These are phyloP conservation scores for Vanacampus margaritifer DNA, from an alignment of 2,113 vertebrate genomes.

Conservation along the genomic window DNA sequence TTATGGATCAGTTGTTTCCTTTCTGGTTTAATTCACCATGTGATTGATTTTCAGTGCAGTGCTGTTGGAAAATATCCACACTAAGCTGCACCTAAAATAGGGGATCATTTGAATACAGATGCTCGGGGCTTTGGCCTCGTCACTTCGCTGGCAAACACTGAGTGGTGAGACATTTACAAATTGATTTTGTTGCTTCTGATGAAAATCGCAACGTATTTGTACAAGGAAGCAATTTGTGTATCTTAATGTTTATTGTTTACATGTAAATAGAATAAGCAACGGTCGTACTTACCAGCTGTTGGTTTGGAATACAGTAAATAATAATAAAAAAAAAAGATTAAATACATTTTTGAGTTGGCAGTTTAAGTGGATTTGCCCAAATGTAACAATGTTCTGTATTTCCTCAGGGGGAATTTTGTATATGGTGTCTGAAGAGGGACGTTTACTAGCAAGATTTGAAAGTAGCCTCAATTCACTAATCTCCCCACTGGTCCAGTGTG, in stretches of 20 bases:
- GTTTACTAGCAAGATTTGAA: not conserved
- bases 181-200: conserved; percentile 76
- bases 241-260: conserved; percentile 77
- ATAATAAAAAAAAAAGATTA: too few species aligned
- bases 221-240: conserved; percentile 71
- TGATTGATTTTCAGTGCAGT: conserved; percentile 80
- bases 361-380: not conserved
- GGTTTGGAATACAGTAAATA: not conserved
- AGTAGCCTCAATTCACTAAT: not conserved
- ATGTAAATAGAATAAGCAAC: conserved; percentile 62
- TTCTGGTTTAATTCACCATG: conserved; percentile 84
- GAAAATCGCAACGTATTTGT: conserved; percentile 73
- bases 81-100: conserved; percentile 69
- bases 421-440: not conserved
- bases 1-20: conserved; percentile 81
- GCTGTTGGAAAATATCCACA: conserved; percentile 74
- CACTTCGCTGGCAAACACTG: conserved; percentile 63
- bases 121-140: conserved; percentile 64
- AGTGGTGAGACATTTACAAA: conserved; percentile 77
- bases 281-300: conserved; percentile 72
- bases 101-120: conserved; percentile 74
- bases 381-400: not conserved
- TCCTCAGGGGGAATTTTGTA: not conserved
- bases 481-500: not conserved
- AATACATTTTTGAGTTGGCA: too few species aligned